These are phyloP conservation scores for Strix aluco DNA, from an alignment of 2,113 vertebrate genomes.

Conservation along the genomic window DNA sequence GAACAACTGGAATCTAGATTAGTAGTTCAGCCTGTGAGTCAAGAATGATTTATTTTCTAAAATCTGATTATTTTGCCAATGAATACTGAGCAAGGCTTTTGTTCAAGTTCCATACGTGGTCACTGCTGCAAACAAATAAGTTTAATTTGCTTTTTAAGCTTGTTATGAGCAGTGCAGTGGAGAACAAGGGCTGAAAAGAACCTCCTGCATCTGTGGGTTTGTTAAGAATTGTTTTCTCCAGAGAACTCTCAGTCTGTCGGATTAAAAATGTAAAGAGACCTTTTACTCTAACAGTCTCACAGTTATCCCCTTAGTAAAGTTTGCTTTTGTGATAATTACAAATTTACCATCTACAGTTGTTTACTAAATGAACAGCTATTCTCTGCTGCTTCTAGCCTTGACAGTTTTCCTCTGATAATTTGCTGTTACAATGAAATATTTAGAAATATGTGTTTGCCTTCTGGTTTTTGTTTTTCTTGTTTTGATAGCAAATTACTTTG, in stretches of 20 bases:
- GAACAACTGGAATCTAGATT: neutral
- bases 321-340: constrained; percentile 77
- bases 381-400: constrained; percentile 63
- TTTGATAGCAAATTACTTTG: neutral
- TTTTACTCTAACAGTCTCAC: constrained; percentile 70
- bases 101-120: constrained; percentile 23
- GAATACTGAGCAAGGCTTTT: constrained; percentile 1
- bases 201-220: constrained; percentile 62
- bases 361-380: constrained; percentile 70
- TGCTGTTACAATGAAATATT: constrained; percentile 50
- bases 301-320: constrained; percentile 72
- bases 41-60: constrained; percentile 23
- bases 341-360: constrained; percentile 60
- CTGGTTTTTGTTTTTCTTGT: neutral
- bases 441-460: neutral
- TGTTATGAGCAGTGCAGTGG: constrained; percentile 30
- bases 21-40: neutral
- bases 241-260: constrained; percentile 56
- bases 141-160: constrained; percentile 61
- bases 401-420: constrained; percentile 50
- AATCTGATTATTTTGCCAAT: constrained; percentile 37
- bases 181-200: constrained; percentile 50
- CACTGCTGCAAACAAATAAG: constrained; percentile 37
- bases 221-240: constrained; percentile 67
- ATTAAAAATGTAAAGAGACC: constrained; percentile 74